phyloP scores from a whole-genome alignment of 2,888 invertebrate species.

The Sinodicranocentrus sp. region DNA sequence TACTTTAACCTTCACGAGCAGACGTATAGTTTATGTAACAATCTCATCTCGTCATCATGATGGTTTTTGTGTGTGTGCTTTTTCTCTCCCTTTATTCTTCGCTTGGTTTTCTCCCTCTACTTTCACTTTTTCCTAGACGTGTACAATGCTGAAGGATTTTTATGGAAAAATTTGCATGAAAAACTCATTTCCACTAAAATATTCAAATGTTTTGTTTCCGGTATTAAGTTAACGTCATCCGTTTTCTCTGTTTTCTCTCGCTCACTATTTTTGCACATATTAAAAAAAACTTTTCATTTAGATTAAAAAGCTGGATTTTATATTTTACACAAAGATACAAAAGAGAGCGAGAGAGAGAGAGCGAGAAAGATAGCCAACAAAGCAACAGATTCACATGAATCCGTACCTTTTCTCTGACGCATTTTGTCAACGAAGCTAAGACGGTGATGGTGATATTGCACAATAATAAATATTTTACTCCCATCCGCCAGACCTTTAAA shows the following conservation, averaged over 20 bases:
- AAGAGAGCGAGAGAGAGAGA: no score
- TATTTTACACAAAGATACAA: no score
- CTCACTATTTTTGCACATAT: neutral
- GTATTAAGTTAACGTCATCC: constrained; percentile 57
- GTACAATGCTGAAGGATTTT: constrained; percentile 40
- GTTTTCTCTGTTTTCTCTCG: constrained; percentile 36
- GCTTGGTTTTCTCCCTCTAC: neutral
- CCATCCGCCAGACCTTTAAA: neutral
- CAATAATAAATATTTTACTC: constrained; percentile 13
- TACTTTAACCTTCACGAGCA: constrained; percentile 11
- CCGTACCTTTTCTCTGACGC: no score
- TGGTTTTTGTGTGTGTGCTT: constrained; percentile 19
- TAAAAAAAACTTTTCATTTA: constrained; percentile 4
- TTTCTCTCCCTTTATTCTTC: constrained; percentile 13
- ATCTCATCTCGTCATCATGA: constrained; percentile 58
- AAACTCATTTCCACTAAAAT: constrained; percentile 67
- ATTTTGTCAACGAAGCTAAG: no score
- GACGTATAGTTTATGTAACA: constrained; percentile 43
- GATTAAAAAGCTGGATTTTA: neutral
- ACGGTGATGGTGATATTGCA: no score
- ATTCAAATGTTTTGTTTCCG: constrained; percentile 68
- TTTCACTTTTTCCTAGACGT: constrained; percentile 5
- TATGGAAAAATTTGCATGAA: constrained; percentile 67
- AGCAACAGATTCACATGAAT: no score
- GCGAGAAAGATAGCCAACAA: no score